Percentiles rank a stretch among this genome's conserved stretches.
These are phyloP conservation scores for Cephalopachus bancanus DNA, from an alignment of 2,797 vertebrate species.

Conservation along the genomic window DNA sequence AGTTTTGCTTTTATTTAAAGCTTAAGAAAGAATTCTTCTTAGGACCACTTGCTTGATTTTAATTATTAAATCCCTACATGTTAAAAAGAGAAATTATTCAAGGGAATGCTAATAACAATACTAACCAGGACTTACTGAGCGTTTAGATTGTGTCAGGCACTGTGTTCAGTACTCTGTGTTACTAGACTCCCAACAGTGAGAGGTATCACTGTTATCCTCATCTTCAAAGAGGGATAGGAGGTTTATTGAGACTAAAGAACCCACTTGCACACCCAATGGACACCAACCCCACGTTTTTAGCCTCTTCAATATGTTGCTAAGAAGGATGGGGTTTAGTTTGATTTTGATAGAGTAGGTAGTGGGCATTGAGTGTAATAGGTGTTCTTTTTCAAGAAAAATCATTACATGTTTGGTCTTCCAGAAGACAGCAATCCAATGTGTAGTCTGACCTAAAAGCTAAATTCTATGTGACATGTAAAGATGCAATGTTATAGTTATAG, in stretches of 20 bases:
- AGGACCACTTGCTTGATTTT: slow-evolving; percentile 51
- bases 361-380: neutral
- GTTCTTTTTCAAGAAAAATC: slow-evolving; percentile 52
- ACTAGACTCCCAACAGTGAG: neutral
- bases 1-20: slow-evolving; percentile 61
- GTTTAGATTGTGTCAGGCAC: neutral
- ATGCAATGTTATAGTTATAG: slow-evolving; percentile 52
- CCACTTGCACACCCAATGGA: neutral
- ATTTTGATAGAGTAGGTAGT: neutral
- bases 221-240: neutral
- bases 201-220: neutral
- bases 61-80: slow-evolving; percentile 11
- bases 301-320: neutral
- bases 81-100: slow-evolving; percentile 15
- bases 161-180: neutral
- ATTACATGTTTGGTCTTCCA: slow-evolving; percentile 3
- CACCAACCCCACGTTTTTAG: neutral
- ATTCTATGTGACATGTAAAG: neutral
- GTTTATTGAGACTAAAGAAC: neutral
- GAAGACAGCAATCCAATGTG: neutral
- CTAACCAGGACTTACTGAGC: neutral
- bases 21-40: slow-evolving; percentile 57
- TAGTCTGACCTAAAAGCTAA: neutral
- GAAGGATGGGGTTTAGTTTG: neutral
- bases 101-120: neutral